phyloP scores from a whole-genome alignment of 2,797 vertebrate species.

The Chaetophractus vellerosus region DNA sequence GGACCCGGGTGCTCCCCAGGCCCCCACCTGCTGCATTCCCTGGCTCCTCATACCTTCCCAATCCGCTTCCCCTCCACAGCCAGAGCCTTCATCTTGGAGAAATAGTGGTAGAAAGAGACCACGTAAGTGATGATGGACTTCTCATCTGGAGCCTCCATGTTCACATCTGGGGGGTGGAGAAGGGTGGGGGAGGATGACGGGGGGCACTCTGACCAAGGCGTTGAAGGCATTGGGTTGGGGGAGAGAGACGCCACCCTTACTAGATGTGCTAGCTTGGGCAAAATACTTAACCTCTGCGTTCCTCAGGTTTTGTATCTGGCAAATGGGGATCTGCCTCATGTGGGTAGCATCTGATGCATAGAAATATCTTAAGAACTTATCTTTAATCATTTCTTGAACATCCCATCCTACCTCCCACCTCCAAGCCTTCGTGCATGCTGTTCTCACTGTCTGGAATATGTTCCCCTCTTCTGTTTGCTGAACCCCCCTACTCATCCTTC shows the following conservation, averaged over 20 bases:
- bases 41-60: slow-evolving; percentile 93
- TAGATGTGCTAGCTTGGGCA: neutral
- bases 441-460: neutral
- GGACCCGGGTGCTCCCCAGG: neutral
- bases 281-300: slow-evolving; percentile 33
- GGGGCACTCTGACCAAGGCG: neutral
- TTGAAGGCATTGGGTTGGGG: neutral
- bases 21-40: neutral
- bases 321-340: neutral
- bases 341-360: neutral
- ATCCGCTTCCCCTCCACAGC: slow-evolving; percentile 98
- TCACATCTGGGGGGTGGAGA: slow-evolving; percentile 92
- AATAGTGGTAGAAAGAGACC: slow-evolving; percentile 98
- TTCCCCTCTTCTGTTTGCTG: neutral
- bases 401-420: neutral
- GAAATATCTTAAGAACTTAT: neutral
- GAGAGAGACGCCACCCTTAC: neutral
- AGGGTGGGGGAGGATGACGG: fast-evolving
- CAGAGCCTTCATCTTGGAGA: slow-evolving; percentile 99
- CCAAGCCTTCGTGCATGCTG: neutral
- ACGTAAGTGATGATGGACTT: slow-evolving; percentile 99
- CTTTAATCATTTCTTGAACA: neutral
- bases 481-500: neutral
- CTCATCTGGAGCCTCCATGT: slow-evolving; percentile 97
- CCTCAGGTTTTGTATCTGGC: neutral